These are phyloP conservation scores for Prionace glauca DNA, from an alignment of 2,797 vertebrate species.

Conservation along the genomic window DNA sequence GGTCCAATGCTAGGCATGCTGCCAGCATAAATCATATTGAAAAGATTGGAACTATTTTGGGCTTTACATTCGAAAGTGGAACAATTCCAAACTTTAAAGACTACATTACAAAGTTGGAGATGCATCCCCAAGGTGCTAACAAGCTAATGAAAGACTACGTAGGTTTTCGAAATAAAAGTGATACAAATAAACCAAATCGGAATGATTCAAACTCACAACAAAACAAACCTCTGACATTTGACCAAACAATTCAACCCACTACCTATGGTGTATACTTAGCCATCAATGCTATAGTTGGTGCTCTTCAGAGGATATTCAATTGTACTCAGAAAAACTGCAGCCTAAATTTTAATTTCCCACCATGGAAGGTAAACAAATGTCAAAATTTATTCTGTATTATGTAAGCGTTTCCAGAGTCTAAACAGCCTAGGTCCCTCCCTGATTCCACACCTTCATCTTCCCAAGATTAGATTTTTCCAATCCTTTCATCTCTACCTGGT, in stretches of 20 bases:
- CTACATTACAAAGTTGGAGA: conserved; percentile 59
- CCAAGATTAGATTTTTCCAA: not conserved
- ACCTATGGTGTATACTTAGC: conserved; percentile 66
- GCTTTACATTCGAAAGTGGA: conserved; percentile 73
- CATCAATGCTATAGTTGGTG: conserved; percentile 64
- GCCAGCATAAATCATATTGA: conserved; percentile 55
- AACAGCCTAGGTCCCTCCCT: not conserved
- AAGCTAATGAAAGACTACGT: conserved; percentile 57
- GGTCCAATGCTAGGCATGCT: conserved; percentile 62
- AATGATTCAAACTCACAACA: conserved; percentile 38
- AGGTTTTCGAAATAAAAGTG: conserved; percentile 24
- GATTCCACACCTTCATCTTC: not conserved
- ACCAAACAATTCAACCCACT: conserved; percentile 36
- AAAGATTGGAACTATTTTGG: conserved; percentile 67
- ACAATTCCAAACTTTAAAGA: conserved; percentile 57
- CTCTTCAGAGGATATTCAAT: conserved; percentile 54
- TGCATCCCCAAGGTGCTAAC: conserved; percentile 51
- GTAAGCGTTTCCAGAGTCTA: not conserved
- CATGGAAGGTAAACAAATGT: conserved; percentile 67
- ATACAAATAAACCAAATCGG: conserved; percentile 50
- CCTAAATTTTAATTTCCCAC: conserved; percentile 57
- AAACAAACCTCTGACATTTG: not conserved
- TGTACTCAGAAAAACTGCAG: conserved; percentile 63
- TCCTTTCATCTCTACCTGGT: not conserved
- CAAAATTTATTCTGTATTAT: not conserved